These are phyloP conservation scores for Diplogasteroides magnus DNA, from an alignment of 1,140 invertebrate species.

Conservation along the genomic window DNA sequence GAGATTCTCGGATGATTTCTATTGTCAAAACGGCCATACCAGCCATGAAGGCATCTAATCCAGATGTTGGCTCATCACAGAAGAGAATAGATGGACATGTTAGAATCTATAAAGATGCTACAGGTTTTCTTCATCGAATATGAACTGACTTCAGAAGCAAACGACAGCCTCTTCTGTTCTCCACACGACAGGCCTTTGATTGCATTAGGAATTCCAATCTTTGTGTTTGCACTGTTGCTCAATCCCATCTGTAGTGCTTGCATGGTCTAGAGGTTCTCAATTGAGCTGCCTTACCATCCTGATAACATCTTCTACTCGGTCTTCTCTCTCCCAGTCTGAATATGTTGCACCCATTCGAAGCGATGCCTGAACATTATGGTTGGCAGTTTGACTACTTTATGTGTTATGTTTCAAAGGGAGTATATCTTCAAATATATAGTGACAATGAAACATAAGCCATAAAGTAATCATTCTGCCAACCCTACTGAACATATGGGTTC, in stretches of 20 bases:
- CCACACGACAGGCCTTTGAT: slow-evolving; percentile 89
- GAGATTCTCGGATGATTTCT: slow-evolving; percentile 52
- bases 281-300: slow-evolving; percentile 64
- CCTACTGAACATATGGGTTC: too few relatives aligned
- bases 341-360: slow-evolving; percentile 82
- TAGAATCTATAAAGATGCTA: slow-evolving; percentile 67
- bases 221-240: slow-evolving; percentile 64
- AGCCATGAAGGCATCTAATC: slow-evolving; percentile 88
- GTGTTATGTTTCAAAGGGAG: not conserved
- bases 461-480: too few relatives aligned
- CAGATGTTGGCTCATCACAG: slow-evolving; percentile 90
- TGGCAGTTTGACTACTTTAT: too few relatives aligned
- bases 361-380: slow-evolving; percentile 70
- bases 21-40: slow-evolving; percentile 65
- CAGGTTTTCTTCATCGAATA: slow-evolving; percentile 21
- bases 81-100: slow-evolving; percentile 90
- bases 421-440: too few relatives aligned
- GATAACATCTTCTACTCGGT: slow-evolving; percentile 81
- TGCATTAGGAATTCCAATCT: slow-evolving; percentile 77
- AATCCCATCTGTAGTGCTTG: slow-evolving; percentile 76
- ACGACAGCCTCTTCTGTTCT: slow-evolving; percentile 87
- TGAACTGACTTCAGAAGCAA: slow-evolving; percentile 83
- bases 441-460: too few relatives aligned
- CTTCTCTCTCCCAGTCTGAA: slow-evolving; percentile 68
- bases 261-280: slow-evolving; percentile 53